Conservation (phyloP, 2,888 invertebrate species). For the Mactromeris polynyma region DNA sequence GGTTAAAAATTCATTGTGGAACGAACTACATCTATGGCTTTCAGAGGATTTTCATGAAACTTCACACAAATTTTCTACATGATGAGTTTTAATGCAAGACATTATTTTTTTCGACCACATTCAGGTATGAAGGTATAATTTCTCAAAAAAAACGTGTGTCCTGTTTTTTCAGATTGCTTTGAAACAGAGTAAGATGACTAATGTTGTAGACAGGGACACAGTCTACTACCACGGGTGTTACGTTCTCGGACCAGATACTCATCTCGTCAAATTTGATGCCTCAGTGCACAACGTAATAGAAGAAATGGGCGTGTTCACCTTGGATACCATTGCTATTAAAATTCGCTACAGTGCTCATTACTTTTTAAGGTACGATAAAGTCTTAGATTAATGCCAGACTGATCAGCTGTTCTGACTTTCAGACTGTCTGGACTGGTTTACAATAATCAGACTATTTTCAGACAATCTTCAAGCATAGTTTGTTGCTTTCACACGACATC, state of each 20-base stretch:
- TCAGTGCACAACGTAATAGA: slow-evolving; percentile 71
- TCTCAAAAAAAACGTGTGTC: too few relatives aligned
- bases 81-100: too few relatives aligned
- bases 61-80: too few relatives aligned
- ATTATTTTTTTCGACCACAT: too few relatives aligned
- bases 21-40: too few relatives aligned
- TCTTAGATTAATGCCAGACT: background rate
- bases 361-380: slow-evolving; percentile 72
- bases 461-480: background rate
- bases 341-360: slow-evolving; percentile 73
- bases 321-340: slow-evolving; percentile 69
- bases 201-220: slow-evolving; percentile 67
- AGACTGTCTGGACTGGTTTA: background rate
- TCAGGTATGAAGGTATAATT: too few relatives aligned
- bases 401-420: background rate
- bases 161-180: slow-evolving; percentile 71
- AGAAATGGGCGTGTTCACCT: slow-evolving; percentile 69
- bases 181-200: slow-evolving; percentile 72
- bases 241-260: slow-evolving; percentile 76
- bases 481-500: background rate
- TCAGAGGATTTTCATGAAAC: too few relatives aligned
- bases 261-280: slow-evolving; percentile 69
- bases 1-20: too few relatives aligned
- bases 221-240: slow-evolving; percentile 78
- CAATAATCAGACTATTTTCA: background rate